These are phyloP conservation scores for Salminus brasiliensis DNA, from an alignment of 2,113 vertebrate genomes.

Conservation along the genomic window DNA sequence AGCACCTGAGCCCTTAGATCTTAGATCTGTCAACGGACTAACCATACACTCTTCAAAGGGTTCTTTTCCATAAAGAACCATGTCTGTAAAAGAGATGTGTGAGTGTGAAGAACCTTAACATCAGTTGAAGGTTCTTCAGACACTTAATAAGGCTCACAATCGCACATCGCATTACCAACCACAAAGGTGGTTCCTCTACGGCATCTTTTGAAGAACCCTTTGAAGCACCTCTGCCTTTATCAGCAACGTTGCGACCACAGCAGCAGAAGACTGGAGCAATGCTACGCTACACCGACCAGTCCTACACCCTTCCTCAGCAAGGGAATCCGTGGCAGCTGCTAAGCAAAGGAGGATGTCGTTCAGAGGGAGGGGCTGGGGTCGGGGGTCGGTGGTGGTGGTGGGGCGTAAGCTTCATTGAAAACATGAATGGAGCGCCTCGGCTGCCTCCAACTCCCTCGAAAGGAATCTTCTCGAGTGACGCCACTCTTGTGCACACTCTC, in stretches of 20 bases:
- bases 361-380: background rate
- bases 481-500: constrained; percentile 1
- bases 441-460: background rate
- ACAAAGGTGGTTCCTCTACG: too few relatives aligned
- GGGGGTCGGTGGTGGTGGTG: background rate
- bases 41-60: too few relatives aligned
- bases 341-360: constrained; percentile 18
- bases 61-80: too few relatives aligned
- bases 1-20: too few relatives aligned
- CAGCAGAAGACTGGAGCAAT: background rate
- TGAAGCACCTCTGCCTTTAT: too few relatives aligned
- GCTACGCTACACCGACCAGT: background rate
- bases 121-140: too few relatives aligned
- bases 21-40: too few relatives aligned
- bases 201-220: too few relatives aligned
- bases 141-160: too few relatives aligned
- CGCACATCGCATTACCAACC: too few relatives aligned
- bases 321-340: background rate
- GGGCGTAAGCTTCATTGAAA: constrained; percentile 9
- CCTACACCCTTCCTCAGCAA: background rate
- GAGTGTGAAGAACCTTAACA: too few relatives aligned
- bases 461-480: constrained; percentile 19
- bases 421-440: constrained; percentile 25
- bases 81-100: too few relatives aligned
- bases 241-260: background rate